A percentile compares a stretch with the other conserved stretches of the same genome.
phyloP scores from a whole-genome alignment of 2,888 invertebrate genomes.

The Rhagophthalmus giganteus region DNA sequence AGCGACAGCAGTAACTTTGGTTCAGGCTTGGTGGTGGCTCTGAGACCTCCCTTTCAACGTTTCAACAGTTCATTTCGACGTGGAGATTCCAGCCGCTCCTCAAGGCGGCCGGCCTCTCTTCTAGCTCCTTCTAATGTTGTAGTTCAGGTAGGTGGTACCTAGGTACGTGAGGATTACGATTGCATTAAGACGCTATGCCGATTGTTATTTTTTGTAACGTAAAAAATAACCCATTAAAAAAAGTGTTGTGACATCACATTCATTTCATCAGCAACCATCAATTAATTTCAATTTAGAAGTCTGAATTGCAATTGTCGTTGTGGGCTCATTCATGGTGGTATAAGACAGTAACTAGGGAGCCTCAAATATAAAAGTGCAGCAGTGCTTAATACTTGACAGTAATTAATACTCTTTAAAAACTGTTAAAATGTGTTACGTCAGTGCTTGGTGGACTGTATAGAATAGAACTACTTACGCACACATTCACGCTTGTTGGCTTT shows the following conservation, averaged over 20 bases:
- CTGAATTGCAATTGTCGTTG: slow-evolving; percentile 18
- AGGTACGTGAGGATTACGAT: neutral
- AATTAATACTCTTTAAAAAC: slow-evolving; percentile 13
- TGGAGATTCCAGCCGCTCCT: slow-evolving; percentile 45
- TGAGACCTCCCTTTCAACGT: slow-evolving; percentile 53
- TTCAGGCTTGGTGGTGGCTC: slow-evolving; percentile 51
- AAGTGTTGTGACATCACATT: slow-evolving; percentile 24
- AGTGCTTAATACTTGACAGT: slow-evolving; percentile 17
- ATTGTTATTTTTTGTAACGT: neutral
- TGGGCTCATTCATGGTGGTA: slow-evolving; percentile 19
- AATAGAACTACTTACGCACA: too few species aligned
- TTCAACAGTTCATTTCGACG: slow-evolving; percentile 52
- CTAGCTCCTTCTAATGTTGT: slow-evolving; percentile 41
- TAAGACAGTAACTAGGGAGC: slow-evolving; percentile 5
- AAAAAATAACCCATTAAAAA: too few species aligned
- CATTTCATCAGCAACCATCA: slow-evolving; percentile 9
- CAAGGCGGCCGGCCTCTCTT: slow-evolving; percentile 44
- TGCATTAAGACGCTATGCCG: neutral
- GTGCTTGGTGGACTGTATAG: too few species aligned
- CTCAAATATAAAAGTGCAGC: slow-evolving; percentile 25
- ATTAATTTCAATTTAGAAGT: slow-evolving; percentile 27
- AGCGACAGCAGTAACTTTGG: slow-evolving; percentile 52
- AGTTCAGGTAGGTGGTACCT: slow-evolving; percentile 41
- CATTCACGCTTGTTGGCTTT: too few species aligned
- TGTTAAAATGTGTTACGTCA: slow-evolving; percentile 8